A percentile compares a stretch with the other conserved stretches of the same genome.
Evolutionary conservation across 2,888 invertebrate genomes (phyloP).

Genomic region (Proisotoma minuta): DNA sequence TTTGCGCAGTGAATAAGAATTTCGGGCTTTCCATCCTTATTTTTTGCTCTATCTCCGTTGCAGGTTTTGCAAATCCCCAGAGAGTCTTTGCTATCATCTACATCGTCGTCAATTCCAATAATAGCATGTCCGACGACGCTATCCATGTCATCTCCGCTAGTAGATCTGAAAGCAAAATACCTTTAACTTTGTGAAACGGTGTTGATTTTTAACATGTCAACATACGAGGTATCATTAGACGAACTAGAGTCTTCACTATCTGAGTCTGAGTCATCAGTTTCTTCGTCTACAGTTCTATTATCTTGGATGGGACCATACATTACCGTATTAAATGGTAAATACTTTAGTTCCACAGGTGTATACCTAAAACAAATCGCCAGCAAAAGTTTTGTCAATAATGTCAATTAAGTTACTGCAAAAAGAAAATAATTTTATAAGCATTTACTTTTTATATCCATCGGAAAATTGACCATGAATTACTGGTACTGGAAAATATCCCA

Average conservation of each 20-base stretch:
- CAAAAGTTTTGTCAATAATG: constrained; percentile 14
- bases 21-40: constrained; percentile 55
- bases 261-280: constrained; percentile 57
- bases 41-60: constrained; percentile 51
- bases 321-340: constrained; percentile 88
- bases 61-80: constrained; percentile 54
- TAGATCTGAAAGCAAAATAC: constrained; percentile 12
- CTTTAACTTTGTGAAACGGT: too few species aligned
- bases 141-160: constrained; percentile 28
- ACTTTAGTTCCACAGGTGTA: constrained; percentile 77
- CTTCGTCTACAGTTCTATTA: constrained; percentile 53
- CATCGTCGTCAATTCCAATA: constrained; percentile 29
- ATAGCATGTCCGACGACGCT: constrained; percentile 17
- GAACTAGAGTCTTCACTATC: constrained; percentile 55
- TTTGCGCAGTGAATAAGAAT: constrained; percentile 60
- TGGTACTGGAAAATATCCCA: constrained; percentile 80
- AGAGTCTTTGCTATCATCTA: constrained; percentile 22
- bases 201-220: not conserved
- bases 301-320: constrained; percentile 61
- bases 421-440: constrained; percentile 7
- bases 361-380: constrained; percentile 56
- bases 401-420: not conserved
- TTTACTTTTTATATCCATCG: constrained; percentile 70
- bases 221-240: constrained; percentile 38
- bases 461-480: constrained; percentile 95